Evolutionary conservation across 1,140 invertebrate genomes (phyloP).

Genomic region (Archegozetes longisetosus): DNA sequence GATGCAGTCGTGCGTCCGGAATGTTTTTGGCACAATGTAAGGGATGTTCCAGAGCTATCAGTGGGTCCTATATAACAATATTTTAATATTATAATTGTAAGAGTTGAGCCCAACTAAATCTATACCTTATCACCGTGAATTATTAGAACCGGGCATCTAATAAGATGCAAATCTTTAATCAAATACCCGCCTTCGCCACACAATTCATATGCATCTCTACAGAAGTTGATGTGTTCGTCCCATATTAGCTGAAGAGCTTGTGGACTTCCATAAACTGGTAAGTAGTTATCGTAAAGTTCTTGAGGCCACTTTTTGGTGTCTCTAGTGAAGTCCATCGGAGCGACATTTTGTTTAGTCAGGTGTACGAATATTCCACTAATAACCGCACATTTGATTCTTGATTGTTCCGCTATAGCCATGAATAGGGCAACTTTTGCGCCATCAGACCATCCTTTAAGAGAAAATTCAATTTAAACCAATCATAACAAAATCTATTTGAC

Average conservation of each 20-base stretch:
- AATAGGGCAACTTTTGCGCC: constrained; percentile 16
- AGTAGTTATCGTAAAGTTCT: not conserved
- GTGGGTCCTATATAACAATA: constrained; percentile 37
- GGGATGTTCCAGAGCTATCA: constrained; percentile 54
- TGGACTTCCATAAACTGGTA: constrained; percentile 10
- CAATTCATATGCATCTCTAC: constrained; percentile 24
- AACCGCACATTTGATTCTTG: constrained; percentile 7
- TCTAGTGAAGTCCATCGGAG: not conserved
- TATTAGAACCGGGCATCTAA: constrained; percentile 13
- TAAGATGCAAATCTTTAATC: constrained; percentile 28
- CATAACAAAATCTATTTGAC: too few species aligned
- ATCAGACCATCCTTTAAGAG: constrained; percentile 15
- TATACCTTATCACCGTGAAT: constrained; percentile 12
- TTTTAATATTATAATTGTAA: not conserved
- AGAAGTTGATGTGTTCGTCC: constrained; percentile 15
- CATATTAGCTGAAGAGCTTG: constrained; percentile 11
- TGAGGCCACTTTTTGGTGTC: not conserved
- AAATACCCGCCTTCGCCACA: not conserved
- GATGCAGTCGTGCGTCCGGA: constrained; percentile 42
- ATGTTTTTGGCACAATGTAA: constrained; percentile 49
- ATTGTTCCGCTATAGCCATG: constrained; percentile 11
- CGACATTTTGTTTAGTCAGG: not conserved
- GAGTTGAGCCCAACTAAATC: not conserved
- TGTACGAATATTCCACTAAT: constrained; percentile 7
- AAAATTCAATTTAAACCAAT: constrained; percentile 12